A percentile compares a stretch with the other conserved stretches of the same genome.
These are phyloP conservation scores for Exocentrus adspersus DNA, from an alignment of 2,888 invertebrate genomes.

Conservation along the genomic window DNA sequence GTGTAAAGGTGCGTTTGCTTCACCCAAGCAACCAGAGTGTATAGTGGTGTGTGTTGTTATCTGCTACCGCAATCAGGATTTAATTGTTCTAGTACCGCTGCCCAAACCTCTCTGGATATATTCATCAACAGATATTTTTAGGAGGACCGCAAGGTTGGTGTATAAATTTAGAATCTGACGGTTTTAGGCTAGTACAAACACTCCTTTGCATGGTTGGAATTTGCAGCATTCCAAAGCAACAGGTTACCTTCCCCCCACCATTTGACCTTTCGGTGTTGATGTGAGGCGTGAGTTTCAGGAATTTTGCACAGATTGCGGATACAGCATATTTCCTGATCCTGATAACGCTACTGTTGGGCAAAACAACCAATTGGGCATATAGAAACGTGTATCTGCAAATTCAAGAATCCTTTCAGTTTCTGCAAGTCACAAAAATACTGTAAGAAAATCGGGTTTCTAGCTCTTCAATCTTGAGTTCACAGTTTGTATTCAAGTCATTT, in stretches of 20 bases:
- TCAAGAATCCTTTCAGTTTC: too few relatives aligned
- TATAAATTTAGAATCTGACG: slow-evolving; percentile 2
- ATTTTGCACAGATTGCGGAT: too few relatives aligned
- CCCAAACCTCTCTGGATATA: slow-evolving; percentile 17
- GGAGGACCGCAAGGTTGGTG: background rate
- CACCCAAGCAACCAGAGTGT: background rate
- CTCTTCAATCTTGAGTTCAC: too few relatives aligned
- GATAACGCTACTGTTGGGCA: too few relatives aligned
- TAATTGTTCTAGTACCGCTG: too few relatives aligned
- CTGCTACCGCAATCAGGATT: background rate
- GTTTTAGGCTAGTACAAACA: slow-evolving; percentile 3
- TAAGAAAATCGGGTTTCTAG: too few relatives aligned
- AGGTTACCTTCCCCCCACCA: slow-evolving; percentile 24
- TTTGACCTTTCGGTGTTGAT: slow-evolving; percentile 23
- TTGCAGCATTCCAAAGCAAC: slow-evolving; percentile 31
- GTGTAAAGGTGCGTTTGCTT: slow-evolving; percentile 12
- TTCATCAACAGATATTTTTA: background rate
- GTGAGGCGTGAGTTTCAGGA: too few relatives aligned
- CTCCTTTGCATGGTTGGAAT: slow-evolving; percentile 25
- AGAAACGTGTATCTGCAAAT: too few relatives aligned
- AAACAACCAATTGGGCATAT: too few relatives aligned
- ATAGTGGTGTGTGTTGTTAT: background rate
- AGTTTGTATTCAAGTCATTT: too few relatives aligned
- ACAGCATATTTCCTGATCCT: too few relatives aligned
- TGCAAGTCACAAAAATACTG: too few relatives aligned